These are phyloP conservation scores for Bombus waltoni DNA, from an alignment of 1,140 invertebrate genomes.

Conservation along the genomic window DNA sequence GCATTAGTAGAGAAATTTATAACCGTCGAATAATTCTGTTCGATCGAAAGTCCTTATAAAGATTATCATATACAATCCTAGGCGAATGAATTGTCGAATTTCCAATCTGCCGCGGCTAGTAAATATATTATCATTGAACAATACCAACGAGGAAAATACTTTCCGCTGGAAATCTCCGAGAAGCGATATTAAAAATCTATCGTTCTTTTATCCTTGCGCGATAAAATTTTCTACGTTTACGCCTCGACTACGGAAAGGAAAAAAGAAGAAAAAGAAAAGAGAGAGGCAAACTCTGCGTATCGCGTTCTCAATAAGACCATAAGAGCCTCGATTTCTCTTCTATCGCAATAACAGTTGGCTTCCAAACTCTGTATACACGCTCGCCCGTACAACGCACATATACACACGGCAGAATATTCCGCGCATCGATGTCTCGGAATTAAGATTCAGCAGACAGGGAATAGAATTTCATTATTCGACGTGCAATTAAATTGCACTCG, in stretches of 20 bases:
- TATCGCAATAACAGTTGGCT: neutral
- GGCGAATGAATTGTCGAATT: too few species aligned
- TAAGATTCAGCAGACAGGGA: slow-evolving; percentile 28
- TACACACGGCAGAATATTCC: too few species aligned
- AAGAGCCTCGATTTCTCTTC: neutral
- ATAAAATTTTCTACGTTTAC: too few species aligned
- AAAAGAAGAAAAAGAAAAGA: neutral
- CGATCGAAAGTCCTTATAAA: too few species aligned
- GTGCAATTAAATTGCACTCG: slow-evolving; percentile 28
- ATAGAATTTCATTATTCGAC: slow-evolving; percentile 32
- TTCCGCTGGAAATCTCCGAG: too few species aligned
- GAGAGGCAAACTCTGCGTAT: neutral
- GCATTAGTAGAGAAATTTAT: neutral
- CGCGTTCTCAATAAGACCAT: neutral
- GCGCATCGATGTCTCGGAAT: slow-evolving; percentile 29
- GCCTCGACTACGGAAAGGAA: neutral
- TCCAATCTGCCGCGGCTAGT: too few species aligned
- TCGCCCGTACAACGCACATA: too few species aligned
- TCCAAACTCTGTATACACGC: neutral
- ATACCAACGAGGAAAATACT: too few species aligned
- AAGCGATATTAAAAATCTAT: too few species aligned
- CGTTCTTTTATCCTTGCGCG: rapidly evolving
- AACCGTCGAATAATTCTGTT: neutral
- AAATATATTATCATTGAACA: too few species aligned
- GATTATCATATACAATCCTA: too few species aligned